Base-by-base conservation (phyloP, 2,113 vertebrate species). In the Varanus salvator region DNA sequence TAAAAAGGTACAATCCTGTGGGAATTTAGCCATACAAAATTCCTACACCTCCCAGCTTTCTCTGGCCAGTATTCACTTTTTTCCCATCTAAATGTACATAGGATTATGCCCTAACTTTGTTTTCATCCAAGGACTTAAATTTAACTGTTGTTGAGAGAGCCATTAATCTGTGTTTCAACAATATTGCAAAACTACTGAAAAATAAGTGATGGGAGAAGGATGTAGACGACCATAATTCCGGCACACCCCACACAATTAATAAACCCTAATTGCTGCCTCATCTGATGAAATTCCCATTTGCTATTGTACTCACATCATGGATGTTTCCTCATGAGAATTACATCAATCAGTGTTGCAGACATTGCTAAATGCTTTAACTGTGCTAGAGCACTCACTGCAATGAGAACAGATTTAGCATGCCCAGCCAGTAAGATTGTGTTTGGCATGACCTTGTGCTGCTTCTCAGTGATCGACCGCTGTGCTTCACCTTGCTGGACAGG, bases 311-410 rank as follows among this genome's bases (percentile, higher is more conserved):
- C 17, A 2, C 57, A 64, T 38, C 54, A 75, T 27, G 44, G 69
- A 48, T 60, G 38, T 89, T 75, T 76, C 38, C 50, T 48, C n/a
- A 29, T 8, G 9, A 4, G 44, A 66, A 31, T 76, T 69, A 66
- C 71, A 15, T 76, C 84, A 54, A 84, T 89, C 54, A 84, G 74
- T 89, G 71, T 72, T 74, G 54, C 52, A 76, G 80, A 44, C 71
- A 23, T n/a, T 23, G 38, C 29, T 66, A 64, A 89, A 84, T 19
- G 6, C 34, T 89, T 83, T 76, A 84, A 57, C 71, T 50, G 80
- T 19, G 6, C 7, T 54, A 25, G 54, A 7, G 21, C 34, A 76
- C 12, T 27, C 38, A 48, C 54, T 27, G 54, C 83, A 54, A 84
- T 54, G 60, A 72, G 38, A 48, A 68, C 48, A 66, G 48, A 52